These are phyloP conservation scores for Odontamblyopus rebecca DNA, from an alignment of 2,797 vertebrate species.

Conservation along the genomic window DNA sequence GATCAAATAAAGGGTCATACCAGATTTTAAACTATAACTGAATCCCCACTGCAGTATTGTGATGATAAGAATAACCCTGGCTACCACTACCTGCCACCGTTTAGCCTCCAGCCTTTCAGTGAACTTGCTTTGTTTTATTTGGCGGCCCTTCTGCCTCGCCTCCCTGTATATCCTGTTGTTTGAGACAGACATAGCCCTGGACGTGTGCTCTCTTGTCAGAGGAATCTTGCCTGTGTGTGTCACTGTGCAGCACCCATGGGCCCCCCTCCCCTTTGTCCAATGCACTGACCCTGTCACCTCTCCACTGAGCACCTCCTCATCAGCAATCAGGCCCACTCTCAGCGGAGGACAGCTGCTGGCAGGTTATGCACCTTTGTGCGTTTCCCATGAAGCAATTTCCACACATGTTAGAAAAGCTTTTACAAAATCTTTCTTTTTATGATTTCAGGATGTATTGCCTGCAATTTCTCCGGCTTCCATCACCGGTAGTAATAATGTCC, in stretches of 20 bases:
- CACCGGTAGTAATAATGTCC: conserved; percentile 1
- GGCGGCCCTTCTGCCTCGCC: conserved; percentile 18
- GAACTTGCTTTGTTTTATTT: conserved; percentile 11
- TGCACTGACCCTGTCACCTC: conserved; percentile 35
- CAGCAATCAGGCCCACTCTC: conserved; percentile 46
- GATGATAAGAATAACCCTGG: background rate
- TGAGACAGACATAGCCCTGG: conserved; percentile 17
- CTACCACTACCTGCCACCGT: background rate
- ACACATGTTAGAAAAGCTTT: conserved; percentile 30
- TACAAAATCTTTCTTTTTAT: conserved; percentile 10
- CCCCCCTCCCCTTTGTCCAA: conserved; percentile 27
- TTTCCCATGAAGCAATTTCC: conserved; percentile 20
- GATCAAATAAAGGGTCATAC: no score
- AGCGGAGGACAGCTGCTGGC: conserved; percentile 24
- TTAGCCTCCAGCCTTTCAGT: background rate
- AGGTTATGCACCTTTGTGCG: conserved; percentile 19
- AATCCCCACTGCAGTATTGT: background rate
- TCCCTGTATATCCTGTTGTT: conserved; percentile 12
- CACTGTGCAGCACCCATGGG: conserved; percentile 19
- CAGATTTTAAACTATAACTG: background rate
- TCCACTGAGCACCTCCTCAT: conserved; percentile 34
- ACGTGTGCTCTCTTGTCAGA: conserved; percentile 25
- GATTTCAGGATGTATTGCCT: conserved; percentile 25
- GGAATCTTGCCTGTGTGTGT: conserved; percentile 27
- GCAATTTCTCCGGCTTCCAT: conserved; percentile 24